Percentiles rank a stretch among this genome's conserved stretches.
Conservation (phyloP, 2,113 vertebrate species). For the Pipra filicauda region DNA sequence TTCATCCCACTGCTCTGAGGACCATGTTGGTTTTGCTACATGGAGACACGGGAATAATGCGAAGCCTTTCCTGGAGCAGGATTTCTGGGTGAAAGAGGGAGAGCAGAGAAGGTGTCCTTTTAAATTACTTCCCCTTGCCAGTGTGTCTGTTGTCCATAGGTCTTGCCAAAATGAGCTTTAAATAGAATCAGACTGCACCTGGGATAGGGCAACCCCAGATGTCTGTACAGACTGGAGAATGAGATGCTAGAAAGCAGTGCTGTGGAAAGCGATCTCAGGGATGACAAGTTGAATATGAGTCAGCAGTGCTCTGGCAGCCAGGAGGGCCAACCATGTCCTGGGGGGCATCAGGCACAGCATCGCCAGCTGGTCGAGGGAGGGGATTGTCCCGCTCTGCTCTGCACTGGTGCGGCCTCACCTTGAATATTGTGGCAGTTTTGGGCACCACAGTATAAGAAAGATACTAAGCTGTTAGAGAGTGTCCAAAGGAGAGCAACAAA, state of each 20-base stretch:
- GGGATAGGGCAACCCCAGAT: not conserved
- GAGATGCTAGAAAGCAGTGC: not conserved
- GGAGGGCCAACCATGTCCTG: not conserved
- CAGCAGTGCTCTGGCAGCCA: not conserved
- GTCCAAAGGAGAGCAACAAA: not conserved
- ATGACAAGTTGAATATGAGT: not conserved
- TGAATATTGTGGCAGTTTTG: not conserved
- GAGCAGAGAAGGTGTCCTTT: not conserved
- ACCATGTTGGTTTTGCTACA: fast-evolving
- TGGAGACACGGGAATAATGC: fast-evolving
- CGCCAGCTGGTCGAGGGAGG: not conserved
- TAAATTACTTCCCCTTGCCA: not conserved
- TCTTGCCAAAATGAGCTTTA: not conserved
- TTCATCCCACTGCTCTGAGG: not conserved
- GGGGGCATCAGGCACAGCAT: not conserved
- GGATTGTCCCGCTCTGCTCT: not conserved
- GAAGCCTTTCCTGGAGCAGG: not conserved
- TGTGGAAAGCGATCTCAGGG: not conserved
- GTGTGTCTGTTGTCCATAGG: fast-evolving
- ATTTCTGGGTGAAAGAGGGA: not conserved
- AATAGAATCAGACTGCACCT: not conserved
- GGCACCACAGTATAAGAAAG: not conserved
- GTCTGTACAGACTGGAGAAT: not conserved
- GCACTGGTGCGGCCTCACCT: not conserved
- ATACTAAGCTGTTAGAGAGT: not conserved